These are phyloP conservation scores for Pseudomyrmex pallidus DNA, from an alignment of 1,140 invertebrate genomes.

Conservation along the genomic window DNA sequence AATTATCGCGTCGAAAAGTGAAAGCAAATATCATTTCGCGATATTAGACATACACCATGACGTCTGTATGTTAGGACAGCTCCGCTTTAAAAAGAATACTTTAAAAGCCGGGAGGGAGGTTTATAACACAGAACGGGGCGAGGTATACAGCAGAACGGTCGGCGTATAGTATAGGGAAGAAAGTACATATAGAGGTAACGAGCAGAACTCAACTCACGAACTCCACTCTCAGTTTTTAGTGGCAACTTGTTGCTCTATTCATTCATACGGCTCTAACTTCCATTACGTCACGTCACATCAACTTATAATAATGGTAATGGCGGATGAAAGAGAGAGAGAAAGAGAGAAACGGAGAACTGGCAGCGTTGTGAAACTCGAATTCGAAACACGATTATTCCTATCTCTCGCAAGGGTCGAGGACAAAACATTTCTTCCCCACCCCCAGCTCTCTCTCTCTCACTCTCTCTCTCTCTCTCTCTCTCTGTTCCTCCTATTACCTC, in stretches of 20 bases:
- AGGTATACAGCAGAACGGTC: conserved; percentile 78
- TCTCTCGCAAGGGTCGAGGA: conserved; percentile 39
- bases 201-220: conserved; percentile 86
- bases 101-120: conserved; percentile 84
- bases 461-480: neutral
- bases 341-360: conserved; percentile 12
- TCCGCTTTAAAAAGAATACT: conserved; percentile 86
- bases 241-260: conserved; percentile 86
- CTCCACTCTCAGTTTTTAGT: conserved; percentile 86
- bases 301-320: conserved; percentile 85
- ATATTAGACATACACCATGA: conserved; percentile 78
- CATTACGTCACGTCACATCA: conserved; percentile 86
- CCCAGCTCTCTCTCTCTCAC: neutral
- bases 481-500: neutral
- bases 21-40: conserved; percentile 42
- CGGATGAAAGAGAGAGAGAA: conserved; percentile 4
- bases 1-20: conserved; percentile 54
- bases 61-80: conserved; percentile 82
- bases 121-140: conserved; percentile 81
- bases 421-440: conserved; percentile 64
- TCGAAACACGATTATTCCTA: conserved; percentile 80
- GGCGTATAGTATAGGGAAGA: conserved; percentile 84
- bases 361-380: conserved; percentile 76
- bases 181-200: conserved; percentile 86
- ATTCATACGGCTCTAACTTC: conserved; percentile 85